phyloP scores from a whole-genome alignment of 2,797 vertebrate species.

The Onychomys leucogaster region DNA sequence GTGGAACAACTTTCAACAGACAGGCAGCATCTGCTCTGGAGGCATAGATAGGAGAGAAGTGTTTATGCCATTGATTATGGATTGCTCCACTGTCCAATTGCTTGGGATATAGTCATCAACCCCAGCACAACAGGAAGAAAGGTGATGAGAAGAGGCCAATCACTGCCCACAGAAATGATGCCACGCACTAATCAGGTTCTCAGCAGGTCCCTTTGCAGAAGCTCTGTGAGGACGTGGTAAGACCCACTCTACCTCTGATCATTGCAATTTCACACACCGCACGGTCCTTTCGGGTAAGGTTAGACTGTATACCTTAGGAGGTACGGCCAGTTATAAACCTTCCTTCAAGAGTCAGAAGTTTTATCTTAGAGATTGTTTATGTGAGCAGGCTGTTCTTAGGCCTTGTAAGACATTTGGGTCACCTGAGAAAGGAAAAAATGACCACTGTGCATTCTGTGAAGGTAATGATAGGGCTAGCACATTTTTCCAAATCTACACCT shows the following conservation, averaged over 20 bases:
- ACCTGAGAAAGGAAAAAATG: background rate
- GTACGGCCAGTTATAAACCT: background rate
- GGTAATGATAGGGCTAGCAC: background rate
- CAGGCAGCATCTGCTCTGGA: background rate
- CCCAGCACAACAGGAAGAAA: slow-evolving; percentile 30
- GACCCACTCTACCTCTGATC: background rate
- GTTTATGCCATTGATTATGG: background rate
- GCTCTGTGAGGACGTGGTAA: background rate
- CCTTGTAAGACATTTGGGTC: background rate
- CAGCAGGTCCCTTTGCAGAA: slow-evolving; percentile 29
- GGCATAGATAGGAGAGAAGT: background rate
- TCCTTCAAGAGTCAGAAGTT: background rate
- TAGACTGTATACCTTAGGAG: background rate
- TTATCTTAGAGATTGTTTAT: background rate
- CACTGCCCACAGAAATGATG: background rate
- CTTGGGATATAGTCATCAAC: background rate
- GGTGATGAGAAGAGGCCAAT: background rate
- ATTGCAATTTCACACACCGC: slow-evolving; percentile 33
- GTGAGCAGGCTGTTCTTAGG: background rate
- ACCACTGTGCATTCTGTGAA: background rate
- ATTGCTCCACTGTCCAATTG: background rate
- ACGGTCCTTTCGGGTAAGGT: background rate
- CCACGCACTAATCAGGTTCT: slow-evolving; percentile 35
- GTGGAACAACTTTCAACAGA: background rate
- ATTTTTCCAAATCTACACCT: background rate